Percentiles rank a stretch among this genome's conserved stretches.
These are phyloP conservation scores for Mastacembelus armatus DNA, from an alignment of 2,797 vertebrate genomes.

Conservation along the genomic window DNA sequence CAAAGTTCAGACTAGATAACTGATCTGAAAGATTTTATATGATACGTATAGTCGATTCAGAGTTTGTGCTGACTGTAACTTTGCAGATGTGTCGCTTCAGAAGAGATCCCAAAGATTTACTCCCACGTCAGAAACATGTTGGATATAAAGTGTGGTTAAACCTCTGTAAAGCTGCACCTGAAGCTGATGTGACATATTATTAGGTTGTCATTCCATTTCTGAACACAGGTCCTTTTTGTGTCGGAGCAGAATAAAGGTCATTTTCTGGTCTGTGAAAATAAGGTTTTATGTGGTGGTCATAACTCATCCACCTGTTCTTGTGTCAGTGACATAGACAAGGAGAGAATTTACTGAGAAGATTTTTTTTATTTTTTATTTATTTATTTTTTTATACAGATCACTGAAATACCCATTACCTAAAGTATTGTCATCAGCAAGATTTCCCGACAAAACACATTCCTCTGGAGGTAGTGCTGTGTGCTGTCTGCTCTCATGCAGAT, in stretches of 20 bases:
- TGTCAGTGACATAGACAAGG: constrained; percentile 4
- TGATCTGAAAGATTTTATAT: background rate
- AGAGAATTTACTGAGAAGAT: constrained; percentile 15
- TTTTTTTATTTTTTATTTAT: background rate
- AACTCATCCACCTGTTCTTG: constrained; percentile 18
- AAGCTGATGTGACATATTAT: constrained; percentile 18
- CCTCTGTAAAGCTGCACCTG: constrained; percentile 14
- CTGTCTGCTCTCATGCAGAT: constrained; percentile 50
- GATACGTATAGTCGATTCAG: background rate
- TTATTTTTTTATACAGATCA: background rate
- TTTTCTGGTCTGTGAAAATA: constrained; percentile 30
- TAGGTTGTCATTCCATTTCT: constrained; percentile 10
- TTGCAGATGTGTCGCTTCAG: background rate
- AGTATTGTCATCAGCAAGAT: constrained; percentile 37
- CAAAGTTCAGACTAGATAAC: background rate
- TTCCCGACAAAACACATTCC: constrained; percentile 38
- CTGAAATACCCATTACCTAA: constrained; percentile 27
- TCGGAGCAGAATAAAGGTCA: constrained; percentile 3
- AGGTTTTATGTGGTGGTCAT: constrained; percentile 23
- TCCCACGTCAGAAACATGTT: background rate
- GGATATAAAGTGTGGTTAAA: constrained; percentile 9
- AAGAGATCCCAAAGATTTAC: background rate
- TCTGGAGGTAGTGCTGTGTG: constrained; percentile 2
- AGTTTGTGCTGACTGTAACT: background rate
- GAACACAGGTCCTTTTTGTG: constrained; percentile 1